Conservation (phyloP, 2,888 invertebrate species). For the Ennomos erosarius region DNA sequence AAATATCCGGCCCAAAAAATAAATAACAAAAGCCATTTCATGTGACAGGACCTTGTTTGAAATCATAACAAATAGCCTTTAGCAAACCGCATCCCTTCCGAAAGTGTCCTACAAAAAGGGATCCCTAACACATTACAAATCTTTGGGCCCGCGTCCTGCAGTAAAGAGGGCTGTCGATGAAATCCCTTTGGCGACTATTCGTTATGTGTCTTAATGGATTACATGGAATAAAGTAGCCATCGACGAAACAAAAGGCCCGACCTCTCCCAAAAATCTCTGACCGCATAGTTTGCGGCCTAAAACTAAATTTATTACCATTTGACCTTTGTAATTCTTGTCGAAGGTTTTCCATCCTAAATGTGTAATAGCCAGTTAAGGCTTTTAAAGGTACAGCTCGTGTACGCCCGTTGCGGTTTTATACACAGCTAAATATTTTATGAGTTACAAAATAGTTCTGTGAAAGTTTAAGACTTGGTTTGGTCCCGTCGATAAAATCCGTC, state of each 20-base stretch:
- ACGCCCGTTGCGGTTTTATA: slow-evolving; percentile 74
- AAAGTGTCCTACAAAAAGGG: slow-evolving; percentile 79
- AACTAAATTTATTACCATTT: slow-evolving; percentile 84
- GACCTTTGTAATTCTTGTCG: slow-evolving; percentile 82
- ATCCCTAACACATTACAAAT: slow-evolving; percentile 79
- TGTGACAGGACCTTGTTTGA: slow-evolving; percentile 81
- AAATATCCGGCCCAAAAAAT: slow-evolving; percentile 74
- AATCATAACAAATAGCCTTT: slow-evolving; percentile 84
- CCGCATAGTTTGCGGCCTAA: slow-evolving; percentile 80
- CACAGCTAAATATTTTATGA: slow-evolving; percentile 80
- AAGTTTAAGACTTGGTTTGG: slow-evolving; percentile 63
- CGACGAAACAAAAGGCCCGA: slow-evolving; percentile 79
- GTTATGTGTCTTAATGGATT: slow-evolving; percentile 82
- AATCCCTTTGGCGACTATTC: slow-evolving; percentile 74
- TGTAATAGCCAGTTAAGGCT: slow-evolving; percentile 74
- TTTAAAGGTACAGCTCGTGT: slow-evolving; percentile 72
- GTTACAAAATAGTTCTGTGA: slow-evolving; percentile 75
- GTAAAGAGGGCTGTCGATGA: slow-evolving; percentile 80
- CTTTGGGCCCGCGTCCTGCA: slow-evolving; percentile 69
- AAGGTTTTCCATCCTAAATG: slow-evolving; percentile 77
- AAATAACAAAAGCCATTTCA: slow-evolving; percentile 79
- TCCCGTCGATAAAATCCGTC: slow-evolving; percentile 58
- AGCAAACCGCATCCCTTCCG: slow-evolving; percentile 79
- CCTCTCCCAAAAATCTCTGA: slow-evolving; percentile 76
- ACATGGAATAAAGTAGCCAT: slow-evolving; percentile 80